A percentile compares a stretch with the other conserved stretches of the same genome.
phyloP scores from a whole-genome alignment of 2,888 invertebrate genomes.

The Drosophila putrida region DNA sequence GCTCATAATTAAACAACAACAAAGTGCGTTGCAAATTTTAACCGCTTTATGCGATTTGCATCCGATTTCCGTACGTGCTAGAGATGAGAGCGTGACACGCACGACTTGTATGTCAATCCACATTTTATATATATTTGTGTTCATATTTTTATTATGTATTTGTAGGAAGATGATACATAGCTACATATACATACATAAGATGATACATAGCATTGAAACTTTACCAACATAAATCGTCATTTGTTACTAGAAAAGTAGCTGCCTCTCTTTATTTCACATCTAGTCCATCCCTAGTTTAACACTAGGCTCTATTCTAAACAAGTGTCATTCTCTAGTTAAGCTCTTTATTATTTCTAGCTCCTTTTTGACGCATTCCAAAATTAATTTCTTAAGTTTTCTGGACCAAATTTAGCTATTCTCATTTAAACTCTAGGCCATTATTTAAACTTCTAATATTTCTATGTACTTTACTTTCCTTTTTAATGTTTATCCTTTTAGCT shows the following conservation, averaged over 20 bases:
- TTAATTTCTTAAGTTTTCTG: not conserved
- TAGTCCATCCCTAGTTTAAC: not conserved
- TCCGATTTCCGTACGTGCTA: not conserved
- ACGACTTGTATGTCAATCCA: too few species aligned
- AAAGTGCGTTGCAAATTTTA: constrained; percentile 21
- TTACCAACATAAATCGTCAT: too few species aligned
- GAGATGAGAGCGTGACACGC: constrained; percentile 10
- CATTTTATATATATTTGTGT: too few species aligned
- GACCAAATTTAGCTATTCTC: not conserved
- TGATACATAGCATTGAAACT: too few species aligned
- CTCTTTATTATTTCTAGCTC: not conserved
- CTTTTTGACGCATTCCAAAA: not conserved
- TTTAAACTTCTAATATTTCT: too few species aligned
- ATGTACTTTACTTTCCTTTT: too few species aligned
- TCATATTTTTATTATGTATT: too few species aligned
- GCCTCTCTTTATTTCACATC: not conserved
- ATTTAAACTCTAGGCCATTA: not conserved
- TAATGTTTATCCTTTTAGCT: not conserved
- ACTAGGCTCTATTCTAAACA: too few species aligned
- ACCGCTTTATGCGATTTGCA: constrained; percentile 29
- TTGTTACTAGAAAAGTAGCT: too few species aligned
- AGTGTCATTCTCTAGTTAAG: not conserved
- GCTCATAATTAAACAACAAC: constrained; percentile 35
- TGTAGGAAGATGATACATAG: too few species aligned
- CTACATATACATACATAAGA: too few species aligned